Conservation (phyloP, 2,888 invertebrate species). For the Spodoptera picta region DNA sequence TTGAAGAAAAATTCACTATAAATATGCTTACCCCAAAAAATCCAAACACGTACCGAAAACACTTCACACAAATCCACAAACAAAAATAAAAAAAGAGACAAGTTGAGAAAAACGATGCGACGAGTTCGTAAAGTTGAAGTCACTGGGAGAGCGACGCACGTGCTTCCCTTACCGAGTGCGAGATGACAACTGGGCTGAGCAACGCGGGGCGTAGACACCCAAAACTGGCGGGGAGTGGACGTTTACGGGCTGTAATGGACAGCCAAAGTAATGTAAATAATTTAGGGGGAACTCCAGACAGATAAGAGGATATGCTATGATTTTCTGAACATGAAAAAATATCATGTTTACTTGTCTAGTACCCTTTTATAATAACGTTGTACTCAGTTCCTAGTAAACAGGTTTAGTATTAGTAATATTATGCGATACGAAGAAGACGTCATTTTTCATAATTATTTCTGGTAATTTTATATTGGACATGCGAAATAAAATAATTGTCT, state of each 20-base stretch:
- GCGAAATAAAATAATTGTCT: slow-evolving; percentile 2
- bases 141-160: slow-evolving; percentile 45
- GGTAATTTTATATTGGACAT: not conserved
- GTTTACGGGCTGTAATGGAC: slow-evolving; percentile 52
- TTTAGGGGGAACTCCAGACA: slow-evolving; percentile 57
- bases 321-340: slow-evolving; percentile 52
- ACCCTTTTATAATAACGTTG: slow-evolving; percentile 11
- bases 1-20: not conserved
- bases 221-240: slow-evolving; percentile 66
- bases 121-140: slow-evolving; percentile 54
- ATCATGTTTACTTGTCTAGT: slow-evolving; percentile 14
- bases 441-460: not conserved
- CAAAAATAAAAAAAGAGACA: slow-evolving; percentile 28
- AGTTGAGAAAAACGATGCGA: slow-evolving; percentile 36
- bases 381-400: slow-evolving; percentile 6
- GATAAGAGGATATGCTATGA: slow-evolving; percentile 60
- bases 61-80: slow-evolving; percentile 56
- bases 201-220: slow-evolving; percentile 65
- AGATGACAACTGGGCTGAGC: slow-evolving; percentile 58
- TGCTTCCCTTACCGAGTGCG: slow-evolving; percentile 49
- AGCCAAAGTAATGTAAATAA: slow-evolving; percentile 60
- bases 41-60: slow-evolving; percentile 33
- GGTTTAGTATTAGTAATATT: not conserved
- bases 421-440: not conserved
- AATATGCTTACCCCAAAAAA: slow-evolving; percentile 44